phyloP scores from a whole-genome alignment of 2,113 vertebrate genomes.

The Oreochromis spilurus region DNA sequence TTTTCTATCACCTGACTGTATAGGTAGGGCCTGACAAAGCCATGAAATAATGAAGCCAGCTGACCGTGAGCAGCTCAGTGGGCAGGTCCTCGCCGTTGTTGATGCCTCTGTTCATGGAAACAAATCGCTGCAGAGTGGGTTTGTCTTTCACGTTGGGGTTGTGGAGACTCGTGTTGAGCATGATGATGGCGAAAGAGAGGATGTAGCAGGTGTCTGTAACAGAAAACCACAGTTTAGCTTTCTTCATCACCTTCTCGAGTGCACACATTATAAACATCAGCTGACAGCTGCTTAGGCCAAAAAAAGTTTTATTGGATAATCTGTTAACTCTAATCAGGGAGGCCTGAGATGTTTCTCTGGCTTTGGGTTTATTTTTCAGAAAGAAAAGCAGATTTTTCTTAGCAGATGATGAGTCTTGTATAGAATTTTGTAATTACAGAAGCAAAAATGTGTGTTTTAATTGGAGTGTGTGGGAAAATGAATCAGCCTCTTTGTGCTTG shows the following conservation, averaged over 20 bases:
- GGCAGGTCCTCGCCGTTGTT: conserved; percentile 83
- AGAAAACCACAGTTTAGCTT: not conserved
- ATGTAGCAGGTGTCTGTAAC: conserved; percentile 91
- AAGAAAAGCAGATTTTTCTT: not conserved
- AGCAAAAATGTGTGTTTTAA: not conserved
- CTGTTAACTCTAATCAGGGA: not conserved
- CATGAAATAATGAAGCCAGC: not conserved
- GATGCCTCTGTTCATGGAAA: conserved; percentile 90
- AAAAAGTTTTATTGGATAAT: not conserved
- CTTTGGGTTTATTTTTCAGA: not conserved
- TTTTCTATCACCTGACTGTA: not conserved
- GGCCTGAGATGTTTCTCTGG: not conserved
- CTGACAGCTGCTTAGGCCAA: not conserved
- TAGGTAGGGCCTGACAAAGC: fast-evolving
- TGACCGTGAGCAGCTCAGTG: conserved; percentile 81
- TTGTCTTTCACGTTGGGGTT: conserved; percentile 94
- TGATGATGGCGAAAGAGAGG: conserved; percentile 92
- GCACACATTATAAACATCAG: not conserved
- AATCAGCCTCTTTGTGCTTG: not conserved
- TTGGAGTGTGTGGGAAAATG: not conserved
- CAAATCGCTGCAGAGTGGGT: conserved; percentile 82
- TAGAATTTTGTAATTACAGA: not conserved
- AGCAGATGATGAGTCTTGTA: not conserved
- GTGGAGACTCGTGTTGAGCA: conserved; percentile 95
- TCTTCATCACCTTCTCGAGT: not conserved